A percentile compares a stretch with the other conserved stretches of the same genome.
Conservation (phyloP, 2,888 invertebrate genomes). For the Lasioglossum marginatum region DNA sequence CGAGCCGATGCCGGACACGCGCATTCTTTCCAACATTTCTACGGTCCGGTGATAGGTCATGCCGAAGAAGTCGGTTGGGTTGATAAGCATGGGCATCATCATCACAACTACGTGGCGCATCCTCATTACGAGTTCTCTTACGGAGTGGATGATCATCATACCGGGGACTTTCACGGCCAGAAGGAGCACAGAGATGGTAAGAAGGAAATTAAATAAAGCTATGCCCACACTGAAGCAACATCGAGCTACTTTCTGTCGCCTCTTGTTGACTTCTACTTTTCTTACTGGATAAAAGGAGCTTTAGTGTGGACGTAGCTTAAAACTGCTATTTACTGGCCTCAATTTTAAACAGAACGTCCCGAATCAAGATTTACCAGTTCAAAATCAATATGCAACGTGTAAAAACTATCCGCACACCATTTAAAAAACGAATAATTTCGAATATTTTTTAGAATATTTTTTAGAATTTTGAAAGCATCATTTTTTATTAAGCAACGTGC, state of each 20-base stretch:
- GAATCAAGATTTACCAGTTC: too few relatives aligned
- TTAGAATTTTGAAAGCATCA: too few relatives aligned
- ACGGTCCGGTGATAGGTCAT: constrained; percentile 81
- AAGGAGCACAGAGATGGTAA: constrained; percentile 84
- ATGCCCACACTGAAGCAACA: too few relatives aligned
- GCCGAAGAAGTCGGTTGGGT: constrained; percentile 78
- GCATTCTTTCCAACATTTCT: constrained; percentile 82
- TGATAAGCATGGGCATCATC: constrained; percentile 81
- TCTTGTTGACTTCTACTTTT: too few relatives aligned
- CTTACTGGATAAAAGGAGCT: background rate
- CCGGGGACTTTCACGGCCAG: constrained; percentile 84
- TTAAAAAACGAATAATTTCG: too few relatives aligned
- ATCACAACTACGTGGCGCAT: constrained; percentile 82
- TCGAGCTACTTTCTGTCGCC: too few relatives aligned
- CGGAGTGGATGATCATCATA: constrained; percentile 81
- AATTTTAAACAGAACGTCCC: too few relatives aligned
- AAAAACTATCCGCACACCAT: too few relatives aligned
- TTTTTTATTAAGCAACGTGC: too few relatives aligned
- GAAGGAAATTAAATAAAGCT: background rate
- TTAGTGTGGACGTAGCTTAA: background rate
- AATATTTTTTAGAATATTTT: too few relatives aligned
- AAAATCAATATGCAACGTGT: too few relatives aligned
- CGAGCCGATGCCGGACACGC: constrained; percentile 72
- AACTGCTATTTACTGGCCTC: background rate
- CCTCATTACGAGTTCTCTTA: constrained; percentile 82